phyloP scores from a whole-genome alignment of 2,113 vertebrate genomes.

The Saimiri boliviensis region DNA sequence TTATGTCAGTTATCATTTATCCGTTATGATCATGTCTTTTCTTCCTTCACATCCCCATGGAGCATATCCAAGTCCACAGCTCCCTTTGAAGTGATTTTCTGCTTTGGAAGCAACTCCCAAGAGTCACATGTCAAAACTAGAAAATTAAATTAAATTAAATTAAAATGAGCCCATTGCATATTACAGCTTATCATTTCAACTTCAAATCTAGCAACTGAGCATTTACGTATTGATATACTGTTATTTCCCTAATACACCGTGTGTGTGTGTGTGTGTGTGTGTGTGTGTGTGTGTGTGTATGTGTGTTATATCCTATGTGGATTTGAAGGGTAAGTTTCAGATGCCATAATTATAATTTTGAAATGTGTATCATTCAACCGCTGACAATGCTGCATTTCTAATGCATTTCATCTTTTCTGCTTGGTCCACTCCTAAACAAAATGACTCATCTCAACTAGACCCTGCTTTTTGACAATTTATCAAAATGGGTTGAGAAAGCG shows the following conservation, averaged over 20 bases:
- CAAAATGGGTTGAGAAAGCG: neutral
- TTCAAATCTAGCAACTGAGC: neutral
- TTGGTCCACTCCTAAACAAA: neutral
- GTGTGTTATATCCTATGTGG: neutral
- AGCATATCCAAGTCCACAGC: neutral
- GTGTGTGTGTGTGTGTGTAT: neutral
- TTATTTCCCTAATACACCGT: neutral
- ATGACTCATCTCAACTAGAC: neutral
- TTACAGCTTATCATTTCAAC: neutral
- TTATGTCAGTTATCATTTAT: slow-evolving; percentile 31
- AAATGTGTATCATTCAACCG: neutral
- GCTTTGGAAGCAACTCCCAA: neutral
- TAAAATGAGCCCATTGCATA: neutral
- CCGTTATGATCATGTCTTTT: neutral
- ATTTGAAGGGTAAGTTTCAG: slow-evolving; percentile 4
- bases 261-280: too few species aligned
- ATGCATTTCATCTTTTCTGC: neutral
- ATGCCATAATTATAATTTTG: neutral
- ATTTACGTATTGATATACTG: neutral
- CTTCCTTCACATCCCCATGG: neutral
- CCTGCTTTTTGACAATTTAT: neutral
- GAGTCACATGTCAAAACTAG: slow-evolving; percentile 23
- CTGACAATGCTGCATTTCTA: neutral
- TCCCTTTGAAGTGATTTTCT: slow-evolving; percentile 44
- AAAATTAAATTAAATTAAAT: slow-evolving; percentile 32